These are phyloP conservation scores for Ammospiza caudacuta DNA, from an alignment of 2,113 vertebrate species.

Conservation along the genomic window DNA sequence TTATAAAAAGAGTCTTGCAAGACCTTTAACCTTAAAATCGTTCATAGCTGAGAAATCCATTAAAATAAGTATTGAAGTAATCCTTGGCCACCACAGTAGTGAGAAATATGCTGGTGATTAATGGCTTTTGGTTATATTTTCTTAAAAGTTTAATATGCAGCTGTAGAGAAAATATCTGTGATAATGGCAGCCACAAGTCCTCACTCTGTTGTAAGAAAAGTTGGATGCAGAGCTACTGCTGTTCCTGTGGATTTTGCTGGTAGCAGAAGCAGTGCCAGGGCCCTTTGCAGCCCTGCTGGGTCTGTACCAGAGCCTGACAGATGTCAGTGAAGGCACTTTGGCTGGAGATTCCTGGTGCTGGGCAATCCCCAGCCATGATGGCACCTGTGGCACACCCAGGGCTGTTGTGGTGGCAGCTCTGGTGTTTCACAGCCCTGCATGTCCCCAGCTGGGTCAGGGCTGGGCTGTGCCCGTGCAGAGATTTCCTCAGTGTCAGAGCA, in stretches of 20 bases:
- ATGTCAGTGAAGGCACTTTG: not conserved
- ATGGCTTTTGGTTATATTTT: not conserved
- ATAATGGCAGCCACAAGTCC: not conserved
- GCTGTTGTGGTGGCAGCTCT: not conserved
- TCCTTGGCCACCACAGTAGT: not conserved
- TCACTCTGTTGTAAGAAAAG: not conserved
- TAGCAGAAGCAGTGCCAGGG: not conserved
- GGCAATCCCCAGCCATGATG: not conserved
- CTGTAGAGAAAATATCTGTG: not conserved
- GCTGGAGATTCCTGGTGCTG: not conserved
- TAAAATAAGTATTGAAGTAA: slow-evolving; percentile 30
- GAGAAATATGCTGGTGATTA: slow-evolving; percentile 7
- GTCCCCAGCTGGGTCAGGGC: not conserved
- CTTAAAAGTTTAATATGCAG: not conserved
- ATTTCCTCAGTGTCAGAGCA: not conserved
- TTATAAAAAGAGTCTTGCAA: slow-evolving; percentile 41
- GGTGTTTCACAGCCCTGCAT: not conserved
- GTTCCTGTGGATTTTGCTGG: not conserved
- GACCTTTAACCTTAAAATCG: slow-evolving; percentile 37
- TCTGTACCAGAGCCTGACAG: not conserved
- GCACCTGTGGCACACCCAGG: not conserved
- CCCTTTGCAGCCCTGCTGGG: not conserved
- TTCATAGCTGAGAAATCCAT: slow-evolving; percentile 18
- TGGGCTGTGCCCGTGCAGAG: not conserved
- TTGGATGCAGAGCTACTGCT: not conserved